These are phyloP conservation scores for Coenobita brevimanus DNA, from an alignment of 1,140 invertebrate genomes.

Conservation along the genomic window DNA sequence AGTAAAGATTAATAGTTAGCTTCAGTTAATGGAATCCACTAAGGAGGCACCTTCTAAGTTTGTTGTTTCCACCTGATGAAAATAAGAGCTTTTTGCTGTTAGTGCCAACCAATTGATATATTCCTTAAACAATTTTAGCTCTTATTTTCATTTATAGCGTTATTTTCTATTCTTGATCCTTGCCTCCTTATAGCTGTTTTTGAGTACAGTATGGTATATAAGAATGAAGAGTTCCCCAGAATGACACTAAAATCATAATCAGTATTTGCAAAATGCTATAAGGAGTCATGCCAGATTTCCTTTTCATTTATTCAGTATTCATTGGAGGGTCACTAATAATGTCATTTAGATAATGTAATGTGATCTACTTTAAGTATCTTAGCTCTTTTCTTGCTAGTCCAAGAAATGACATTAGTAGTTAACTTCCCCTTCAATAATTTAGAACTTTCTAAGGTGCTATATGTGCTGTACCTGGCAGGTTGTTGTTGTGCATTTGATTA, in stretches of 20 bases:
- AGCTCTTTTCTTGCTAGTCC: not conserved
- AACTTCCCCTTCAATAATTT: slow-evolving; percentile 40
- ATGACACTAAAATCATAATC: too few species aligned
- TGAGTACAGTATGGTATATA: not conserved
- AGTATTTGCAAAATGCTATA: slow-evolving; percentile 24
- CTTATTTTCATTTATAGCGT: not conserved
- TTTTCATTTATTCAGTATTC: slow-evolving; percentile 45
- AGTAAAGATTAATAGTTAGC: too few species aligned
- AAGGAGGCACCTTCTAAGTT: slow-evolving; percentile 27
- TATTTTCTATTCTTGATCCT: slow-evolving; percentile 18
- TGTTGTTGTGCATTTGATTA: slow-evolving; percentile 7
- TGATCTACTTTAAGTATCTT: not conserved
- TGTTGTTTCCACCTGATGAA: slow-evolving; percentile 1
- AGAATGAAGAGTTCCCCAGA: not conserved
- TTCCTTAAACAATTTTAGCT: not conserved
- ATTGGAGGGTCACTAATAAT: slow-evolving; percentile 33
- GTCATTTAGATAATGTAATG: not conserved
- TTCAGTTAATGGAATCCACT: not conserved
- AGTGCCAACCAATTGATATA: too few species aligned
- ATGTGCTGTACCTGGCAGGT: slow-evolving; percentile 42
- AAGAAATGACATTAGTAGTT: slow-evolving; percentile 25
- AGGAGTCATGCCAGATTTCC: slow-evolving; percentile 43
- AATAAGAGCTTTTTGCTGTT: not conserved
- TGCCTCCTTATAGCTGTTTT: slow-evolving; percentile 43
- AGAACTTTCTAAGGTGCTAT: slow-evolving; percentile 55